Conservation (phyloP, 2,113 vertebrate genomes). For the Pomatorhinus ruficollis region DNA sequence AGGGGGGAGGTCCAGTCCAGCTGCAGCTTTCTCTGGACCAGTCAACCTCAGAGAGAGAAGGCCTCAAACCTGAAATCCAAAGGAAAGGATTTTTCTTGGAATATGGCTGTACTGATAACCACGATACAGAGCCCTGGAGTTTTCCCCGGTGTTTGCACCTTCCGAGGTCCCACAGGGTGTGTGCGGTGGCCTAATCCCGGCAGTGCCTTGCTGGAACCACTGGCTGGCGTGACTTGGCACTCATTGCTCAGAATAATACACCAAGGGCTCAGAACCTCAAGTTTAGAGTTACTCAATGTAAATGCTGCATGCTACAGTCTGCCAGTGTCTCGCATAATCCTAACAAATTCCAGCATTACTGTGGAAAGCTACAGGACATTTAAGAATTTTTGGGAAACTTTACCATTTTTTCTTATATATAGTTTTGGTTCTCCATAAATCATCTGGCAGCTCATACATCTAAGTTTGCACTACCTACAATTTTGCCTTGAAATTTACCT, state of each 20-base stretch:
- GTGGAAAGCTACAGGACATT: background rate
- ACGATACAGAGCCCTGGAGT: fast-evolving
- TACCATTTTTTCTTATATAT: background rate
- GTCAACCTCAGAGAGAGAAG: background rate
- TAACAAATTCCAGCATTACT: background rate
- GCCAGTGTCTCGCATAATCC: background rate
- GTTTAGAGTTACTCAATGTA: background rate
- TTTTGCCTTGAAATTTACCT: background rate
- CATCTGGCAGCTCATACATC: background rate
- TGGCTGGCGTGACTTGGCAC: background rate
- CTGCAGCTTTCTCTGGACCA: background rate
- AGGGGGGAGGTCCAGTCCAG: background rate
- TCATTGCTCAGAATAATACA: background rate
- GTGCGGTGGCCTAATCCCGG: fast-evolving
- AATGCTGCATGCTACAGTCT: background rate
- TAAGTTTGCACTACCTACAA: background rate
- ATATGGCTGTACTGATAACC: background rate
- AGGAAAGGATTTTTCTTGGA: background rate
- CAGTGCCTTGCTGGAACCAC: background rate
- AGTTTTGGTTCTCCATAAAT: background rate
- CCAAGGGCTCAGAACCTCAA: background rate
- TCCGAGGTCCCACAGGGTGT: background rate
- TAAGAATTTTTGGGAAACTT: background rate
- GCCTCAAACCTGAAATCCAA: background rate
- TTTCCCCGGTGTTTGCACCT: background rate